Base-by-base conservation (phyloP, 2,888 invertebrate species). In the Ceraclea dissimilis region DNA sequence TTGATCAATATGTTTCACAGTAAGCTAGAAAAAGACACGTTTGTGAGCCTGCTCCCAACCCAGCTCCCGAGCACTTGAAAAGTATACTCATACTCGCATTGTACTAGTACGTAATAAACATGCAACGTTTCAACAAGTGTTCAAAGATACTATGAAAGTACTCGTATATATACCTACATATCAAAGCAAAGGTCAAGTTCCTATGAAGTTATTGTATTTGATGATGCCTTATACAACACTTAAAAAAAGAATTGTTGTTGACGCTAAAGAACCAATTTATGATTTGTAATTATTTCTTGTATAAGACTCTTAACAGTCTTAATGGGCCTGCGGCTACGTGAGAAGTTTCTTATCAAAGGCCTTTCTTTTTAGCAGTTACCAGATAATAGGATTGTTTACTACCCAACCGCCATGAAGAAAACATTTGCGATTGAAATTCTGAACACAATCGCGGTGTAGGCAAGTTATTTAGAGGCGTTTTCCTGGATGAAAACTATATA, bases 321-420 rank as follows among this genome's bases (percentile, higher is more conserved):
- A 16, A 39, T 8, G 39, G 39, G 16, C 13, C 39, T 39, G 13
- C 13, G 39, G 46, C 19, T 19, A 46, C 46, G 46, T 46, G 46
- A 46, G 20, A 46, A 46, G 46, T 46, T 46, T 46, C 46, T 19
- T 46, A 46, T 46, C 46, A 46, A 46, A 46, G 20, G 46, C 13
- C 46, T 43, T 43, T 46, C 46, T 46, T 46, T 46, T 46, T 46
- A 46, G 20, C 46, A 46, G 46, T 5, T 46, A 19, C 46, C 18
- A 46, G 46, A 46, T 46, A 46, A 46, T 46, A 46, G 46, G 19
- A 19, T 46, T 46, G 46, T 46, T 46, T 46, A 46, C 46, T 46
- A 46, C 46, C 46, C 19, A 16, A 19, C 18, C 17, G 13, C 16
- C 46, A 18, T n/a, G 19, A 19, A 4, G 20, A 19, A 43, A 19